Conservation (phyloP, 2,113 vertebrate species). For the Pica pica region DNA sequence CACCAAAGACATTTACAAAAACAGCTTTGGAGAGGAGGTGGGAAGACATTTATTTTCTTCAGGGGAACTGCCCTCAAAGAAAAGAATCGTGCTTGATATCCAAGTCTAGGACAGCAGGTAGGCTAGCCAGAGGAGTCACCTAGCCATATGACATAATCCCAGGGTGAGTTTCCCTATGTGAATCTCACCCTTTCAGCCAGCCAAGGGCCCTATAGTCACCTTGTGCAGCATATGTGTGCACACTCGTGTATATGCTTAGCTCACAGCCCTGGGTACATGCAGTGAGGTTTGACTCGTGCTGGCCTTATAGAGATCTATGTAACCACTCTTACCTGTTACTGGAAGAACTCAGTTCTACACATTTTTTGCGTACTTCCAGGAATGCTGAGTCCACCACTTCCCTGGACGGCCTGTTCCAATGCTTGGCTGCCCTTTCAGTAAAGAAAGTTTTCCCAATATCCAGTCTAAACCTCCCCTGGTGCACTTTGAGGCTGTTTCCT, state of each 20-base stretch:
- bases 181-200: not conserved
- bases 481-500: not conserved
- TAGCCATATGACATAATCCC: not conserved
- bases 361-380: not conserved
- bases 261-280: accelerated
- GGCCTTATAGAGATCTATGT: no score
- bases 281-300: not conserved
- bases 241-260: not conserved
- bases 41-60: slow-evolving; percentile 12
- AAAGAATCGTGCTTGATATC: not conserved
- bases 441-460: not conserved
- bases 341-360: not conserved
- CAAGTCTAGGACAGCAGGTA: not conserved
- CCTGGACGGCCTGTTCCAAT: not conserved
- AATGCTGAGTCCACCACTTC: not conserved
- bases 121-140: not conserved
- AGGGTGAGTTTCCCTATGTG: not conserved
- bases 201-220: not conserved
- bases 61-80: not conserved
- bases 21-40: not conserved
- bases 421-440: not conserved
- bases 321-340: not conserved
- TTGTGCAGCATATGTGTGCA: not conserved
- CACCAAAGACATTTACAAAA: slow-evolving; percentile 41
- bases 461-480: not conserved